Evolutionary conservation across 1,140 invertebrate genomes (phyloP), one percentile per base, ranked within the genome.

Genomic region (Drosophila kikkawai): DNA sequence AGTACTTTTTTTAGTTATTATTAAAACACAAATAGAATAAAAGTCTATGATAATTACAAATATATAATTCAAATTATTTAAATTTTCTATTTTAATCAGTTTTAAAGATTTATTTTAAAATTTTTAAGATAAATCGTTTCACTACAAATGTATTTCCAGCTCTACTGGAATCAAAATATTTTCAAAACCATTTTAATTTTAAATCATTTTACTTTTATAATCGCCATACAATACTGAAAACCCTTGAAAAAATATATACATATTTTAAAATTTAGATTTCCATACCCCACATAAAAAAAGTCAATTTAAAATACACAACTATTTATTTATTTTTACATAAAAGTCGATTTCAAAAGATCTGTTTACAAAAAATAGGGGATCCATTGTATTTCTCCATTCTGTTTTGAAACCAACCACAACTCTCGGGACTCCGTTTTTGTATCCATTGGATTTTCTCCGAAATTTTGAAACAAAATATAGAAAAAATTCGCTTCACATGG

Each of bases 291-390:
- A 47, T 13, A 32, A 13, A 55, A 55, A 15, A 37, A 50, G 5
- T 11, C 34, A 1, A 11, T 56, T 34, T 12, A 56, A 68, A 55
- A 68, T 71, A 71, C 55, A 26, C 65, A 71, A 48, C 50, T 81
- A 79, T 80, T 65, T 80, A 68, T 88, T 88, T 88, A 88, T 80
- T 83, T 78, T 69, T 84, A 88, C 80, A 47, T 84, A 88, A 88
- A 87, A 88, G 77, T 88, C 41, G 50, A 45, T 75, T 87, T 88
- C 60, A 82, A 82, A 87, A 88, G 73, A 47, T 80, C 67, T 67
- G 45, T 75, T 79, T 88, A 83, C 64, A 88, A 83, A 88, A 87
- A 87, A 83, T 83, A 83, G 65, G 79, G 68, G 48, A 59, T 41
- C 26, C 37, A 34, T 70, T 61, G 32, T 48, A 65, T 76, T 61